These are phyloP conservation scores for Cremastinae sp. DNA, from an alignment of 2,888 invertebrate genomes.

Conservation along the genomic window DNA sequence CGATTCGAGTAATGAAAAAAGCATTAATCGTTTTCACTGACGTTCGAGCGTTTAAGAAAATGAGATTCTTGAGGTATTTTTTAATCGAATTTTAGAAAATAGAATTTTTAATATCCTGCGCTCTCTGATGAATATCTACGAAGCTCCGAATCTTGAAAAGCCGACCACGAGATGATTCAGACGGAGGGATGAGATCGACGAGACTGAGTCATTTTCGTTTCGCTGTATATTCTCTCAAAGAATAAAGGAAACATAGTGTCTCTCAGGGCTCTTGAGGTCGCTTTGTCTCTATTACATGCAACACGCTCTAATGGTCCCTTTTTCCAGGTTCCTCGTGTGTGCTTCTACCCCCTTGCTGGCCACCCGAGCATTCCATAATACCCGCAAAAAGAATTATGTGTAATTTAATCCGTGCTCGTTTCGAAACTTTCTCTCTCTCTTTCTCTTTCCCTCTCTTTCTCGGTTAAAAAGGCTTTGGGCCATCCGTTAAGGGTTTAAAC, in stretches of 20 bases:
- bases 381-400: slow-evolving; percentile 55
- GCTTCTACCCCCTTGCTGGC: slow-evolving; percentile 10
- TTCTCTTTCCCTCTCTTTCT: no score
- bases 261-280: slow-evolving; percentile 13
- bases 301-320: slow-evolving; percentile 33
- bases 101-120: no score
- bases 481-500: slow-evolving; percentile 56
- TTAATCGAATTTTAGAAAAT: no score
- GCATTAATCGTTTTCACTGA: no score
- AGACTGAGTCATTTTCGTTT: slow-evolving; percentile 16
- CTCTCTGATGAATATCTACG: no score
- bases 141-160: background rate
- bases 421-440: slow-evolving; percentile 20
- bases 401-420: slow-evolving; percentile 56
- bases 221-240: slow-evolving; percentile 24
- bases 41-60: no score
- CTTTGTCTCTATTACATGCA: slow-evolving; percentile 45
- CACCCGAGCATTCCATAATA: slow-evolving; percentile 54
- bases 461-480: slow-evolving; percentile 47
- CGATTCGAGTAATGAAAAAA: no score
- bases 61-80: no score
- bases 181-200: background rate
- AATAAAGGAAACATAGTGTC: slow-evolving; percentile 20
- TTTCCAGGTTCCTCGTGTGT: slow-evolving; percentile 36
- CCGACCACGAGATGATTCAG: background rate